phyloP scores from a whole-genome alignment of 2,113 vertebrate species.

The Perccottus glenii region DNA sequence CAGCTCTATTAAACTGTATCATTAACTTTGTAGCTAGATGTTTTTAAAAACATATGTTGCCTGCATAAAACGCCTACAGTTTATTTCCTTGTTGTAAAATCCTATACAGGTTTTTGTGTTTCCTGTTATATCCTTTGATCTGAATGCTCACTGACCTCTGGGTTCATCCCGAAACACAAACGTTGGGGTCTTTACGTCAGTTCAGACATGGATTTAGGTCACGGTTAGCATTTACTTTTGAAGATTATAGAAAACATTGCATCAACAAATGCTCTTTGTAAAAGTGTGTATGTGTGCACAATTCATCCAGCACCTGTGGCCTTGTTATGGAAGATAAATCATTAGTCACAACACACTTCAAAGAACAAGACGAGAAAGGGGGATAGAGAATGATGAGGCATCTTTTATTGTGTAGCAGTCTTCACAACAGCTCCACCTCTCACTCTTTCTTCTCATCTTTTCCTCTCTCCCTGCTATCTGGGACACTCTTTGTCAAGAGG shows the following conservation, averaged over 20 bases:
- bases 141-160: neutral
- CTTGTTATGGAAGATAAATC: neutral
- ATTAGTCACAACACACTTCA: conserved; percentile 1
- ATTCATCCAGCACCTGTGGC: neutral
- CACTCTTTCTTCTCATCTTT: too few relatives aligned
- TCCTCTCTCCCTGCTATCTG: too few relatives aligned
- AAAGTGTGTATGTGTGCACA: neutral
- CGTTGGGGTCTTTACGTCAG: neutral
- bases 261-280: neutral
- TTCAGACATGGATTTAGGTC: neutral
- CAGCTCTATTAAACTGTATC: neutral
- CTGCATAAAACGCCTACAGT: too few relatives aligned
- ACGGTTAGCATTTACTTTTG: neutral
- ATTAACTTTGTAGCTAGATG: too few relatives aligned
- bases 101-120: too few relatives aligned
- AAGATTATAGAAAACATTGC: neutral
- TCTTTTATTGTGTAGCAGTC: neutral
- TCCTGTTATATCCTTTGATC: neutral
- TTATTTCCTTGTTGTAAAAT: too few relatives aligned
- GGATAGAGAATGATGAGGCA: neutral
- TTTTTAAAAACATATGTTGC: too few relatives aligned
- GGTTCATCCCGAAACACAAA: neutral
- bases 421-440: too few relatives aligned
- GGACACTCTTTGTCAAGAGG: too few relatives aligned
- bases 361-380: neutral